Base-by-base conservation (phyloP, 92 coral and sea anemone species). In the Isaurus tuberculatus region DNA sequence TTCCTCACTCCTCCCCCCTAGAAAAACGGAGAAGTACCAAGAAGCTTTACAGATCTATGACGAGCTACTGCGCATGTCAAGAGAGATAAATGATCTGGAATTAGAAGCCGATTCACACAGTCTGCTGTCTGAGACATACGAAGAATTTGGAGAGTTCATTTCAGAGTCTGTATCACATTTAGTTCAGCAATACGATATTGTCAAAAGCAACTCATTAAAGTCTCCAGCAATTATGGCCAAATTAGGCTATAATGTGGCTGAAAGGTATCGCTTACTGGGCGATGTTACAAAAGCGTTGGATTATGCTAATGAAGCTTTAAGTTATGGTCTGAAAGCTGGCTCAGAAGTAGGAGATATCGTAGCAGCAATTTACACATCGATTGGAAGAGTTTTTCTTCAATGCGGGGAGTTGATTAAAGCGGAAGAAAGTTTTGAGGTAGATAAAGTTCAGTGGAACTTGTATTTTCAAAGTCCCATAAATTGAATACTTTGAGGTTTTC, bases 121-220 rank as follows among this genome's bases (percentile, higher is more conserved):
- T 20, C 13, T 49, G 25, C 28, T 29, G 23, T 73, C 79, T 19
- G 79, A 73, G 65, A 73, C 79, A 0, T 73, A 73, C 15, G 79
- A 73, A 10, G 79, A 73, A 60, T 49, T 48, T 32, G 79, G 79
- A 15, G 79, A 72, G 33, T 72, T 72, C n/a, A 23, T 44, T 72
- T 37, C 23, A 20, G 33, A 72, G 79, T 72, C 79, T 4, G 10
- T 37, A 5, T 8, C 57, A 72, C 79, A 72, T 29, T 60, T 72
- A 3, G 28, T 19, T 14, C 26, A 29, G 61, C 61, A 48, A 29
- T 28, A 46, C 25, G 79, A 73, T 27, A 53, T 48, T 29, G 61
- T 73, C 20, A 49, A 53, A 3, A 49, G 60, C 65, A 53, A 73
- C 40, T 73, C 65, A 1, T 49, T 73, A 1, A 73, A 19, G 40